Base-by-base conservation (phyloP, 1,140 invertebrate species). In the Scaptomyza pallida region DNA sequence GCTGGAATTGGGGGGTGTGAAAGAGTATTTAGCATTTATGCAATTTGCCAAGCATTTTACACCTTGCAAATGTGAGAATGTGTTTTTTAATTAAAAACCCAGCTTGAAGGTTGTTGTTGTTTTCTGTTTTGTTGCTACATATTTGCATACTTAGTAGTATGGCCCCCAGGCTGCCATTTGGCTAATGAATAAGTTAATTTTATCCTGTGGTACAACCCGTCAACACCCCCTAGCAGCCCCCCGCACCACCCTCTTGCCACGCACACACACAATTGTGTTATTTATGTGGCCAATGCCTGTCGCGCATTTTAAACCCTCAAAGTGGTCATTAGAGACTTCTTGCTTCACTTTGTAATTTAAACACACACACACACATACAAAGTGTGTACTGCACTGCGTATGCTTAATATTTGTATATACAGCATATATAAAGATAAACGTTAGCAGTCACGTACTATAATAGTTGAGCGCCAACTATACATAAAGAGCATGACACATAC, bases 171-270 rank as follows among this genome's bases (percentile, higher is more conserved):
- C 62, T 88, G 82, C 78, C 78, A 85, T 85, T 85, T 85, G 81
- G 81, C 81, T 85, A 85, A 85, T 85, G 81, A 85, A 85, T 85
- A 85, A 85, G 82, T 88, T 85, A 88, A 85, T 85, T 85, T 85
- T 70, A 61, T 75, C 67, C 64, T 63, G 33, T n/a, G 33, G 0
- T n/a, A 37, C 33, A 12, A 6, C 33, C 33, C 33, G 69, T 43
- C 67, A 63, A 52, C 61, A 26, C 21, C 10, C 61, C 40, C 17
- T 9, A 16, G 23, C 21, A 15, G n/a, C 26, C 45, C 33, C 19
- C 45, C 16, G 23, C 23, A 9, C 45, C 30, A n/a, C 40, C 33
- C 16, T 15, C 45, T 3, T 45, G 37, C 12, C 44, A 9, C 9
- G 3, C 26, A 30, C 19, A 4, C 16, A 13, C 40, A 15, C 63